Evolutionary conservation across 2,113 vertebrate genomes (phyloP).

Genomic region (Castor canadensis): DNA sequence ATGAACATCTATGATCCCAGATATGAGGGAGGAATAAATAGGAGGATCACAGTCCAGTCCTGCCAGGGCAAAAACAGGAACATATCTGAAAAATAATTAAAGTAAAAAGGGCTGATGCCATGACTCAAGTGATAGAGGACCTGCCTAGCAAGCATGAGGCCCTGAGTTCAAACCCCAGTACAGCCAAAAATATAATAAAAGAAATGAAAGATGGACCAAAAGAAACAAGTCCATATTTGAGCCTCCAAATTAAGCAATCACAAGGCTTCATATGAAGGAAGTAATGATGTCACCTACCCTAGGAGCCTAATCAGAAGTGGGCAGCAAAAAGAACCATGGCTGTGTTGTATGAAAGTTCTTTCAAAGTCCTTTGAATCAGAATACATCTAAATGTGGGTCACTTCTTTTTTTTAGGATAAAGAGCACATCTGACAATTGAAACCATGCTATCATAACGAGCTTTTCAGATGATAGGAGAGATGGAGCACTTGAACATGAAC

Average conservation of each 20-base stretch:
- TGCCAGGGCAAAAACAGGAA: too few relatives aligned
- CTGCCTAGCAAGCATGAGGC: too few relatives aligned
- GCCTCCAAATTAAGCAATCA: not conserved
- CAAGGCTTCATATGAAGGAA: not conserved
- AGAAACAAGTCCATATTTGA: not conserved
- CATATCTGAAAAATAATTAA: too few relatives aligned
- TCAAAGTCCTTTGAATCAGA: conserved; percentile 16
- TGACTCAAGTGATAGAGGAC: too few relatives aligned
- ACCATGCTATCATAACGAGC: not conserved
- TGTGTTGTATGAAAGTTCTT: not conserved
- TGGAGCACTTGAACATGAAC: not conserved
- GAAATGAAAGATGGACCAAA: not conserved
- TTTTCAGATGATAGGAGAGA: conserved; percentile 40
- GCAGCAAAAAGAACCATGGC: not conserved
- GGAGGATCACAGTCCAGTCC: too few relatives aligned
- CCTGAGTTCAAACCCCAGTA: too few relatives aligned
- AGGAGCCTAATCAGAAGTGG: not conserved
- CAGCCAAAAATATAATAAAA: too few relatives aligned
- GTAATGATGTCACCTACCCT: not conserved
- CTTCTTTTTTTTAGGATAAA: conserved; percentile 16
- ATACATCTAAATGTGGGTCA: conserved; percentile 45
- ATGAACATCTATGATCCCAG: too few relatives aligned
- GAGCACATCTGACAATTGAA: not conserved
- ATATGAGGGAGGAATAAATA: too few relatives aligned
- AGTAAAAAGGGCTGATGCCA: too few relatives aligned